phyloP scores from a whole-genome alignment of 2,797 vertebrate species.

The Melanotaenia maccullochi region DNA sequence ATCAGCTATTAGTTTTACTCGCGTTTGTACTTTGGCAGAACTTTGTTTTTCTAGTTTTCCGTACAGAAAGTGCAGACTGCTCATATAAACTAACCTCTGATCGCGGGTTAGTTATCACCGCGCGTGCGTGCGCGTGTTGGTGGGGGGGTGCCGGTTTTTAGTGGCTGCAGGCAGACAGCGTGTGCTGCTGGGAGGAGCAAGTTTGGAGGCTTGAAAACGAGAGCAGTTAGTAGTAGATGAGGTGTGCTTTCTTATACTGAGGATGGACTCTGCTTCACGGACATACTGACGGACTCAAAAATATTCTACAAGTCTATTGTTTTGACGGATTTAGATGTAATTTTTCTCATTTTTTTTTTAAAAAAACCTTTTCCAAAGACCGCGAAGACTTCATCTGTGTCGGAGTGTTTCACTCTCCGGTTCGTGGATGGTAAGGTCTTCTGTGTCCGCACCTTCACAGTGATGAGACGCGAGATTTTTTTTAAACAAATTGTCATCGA shows the following conservation, averaged over 20 bases:
- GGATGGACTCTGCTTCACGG: conserved; percentile 27
- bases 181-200: conserved; percentile 64
- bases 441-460: neutral
- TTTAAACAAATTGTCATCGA: too few species aligned
- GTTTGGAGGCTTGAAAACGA: conserved; percentile 26
- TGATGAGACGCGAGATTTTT: too few species aligned
- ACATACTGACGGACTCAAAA: conserved; percentile 6
- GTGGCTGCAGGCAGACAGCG: conserved; percentile 24
- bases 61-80: neutral
- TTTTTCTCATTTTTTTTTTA: neutral
- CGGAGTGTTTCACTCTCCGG: conserved; percentile 1
- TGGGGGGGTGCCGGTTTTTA: neutral
- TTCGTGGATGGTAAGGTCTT: conserved; percentile 48
- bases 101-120: neutral
- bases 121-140: neutral
- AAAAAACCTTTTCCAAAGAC: neutral
- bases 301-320: neutral
- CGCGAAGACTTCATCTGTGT: conserved; percentile 5
- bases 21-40: too few species aligned
- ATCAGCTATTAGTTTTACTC: too few species aligned
- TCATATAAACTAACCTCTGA: neutral
- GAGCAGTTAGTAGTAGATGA: conserved; percentile 29
- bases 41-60: too few species aligned
- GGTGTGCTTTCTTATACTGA: conserved; percentile 26
- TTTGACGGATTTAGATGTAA: conserved; percentile 28